phyloP scores from a whole-genome alignment of 2,113 vertebrate species.

The Promerops cafer region DNA sequence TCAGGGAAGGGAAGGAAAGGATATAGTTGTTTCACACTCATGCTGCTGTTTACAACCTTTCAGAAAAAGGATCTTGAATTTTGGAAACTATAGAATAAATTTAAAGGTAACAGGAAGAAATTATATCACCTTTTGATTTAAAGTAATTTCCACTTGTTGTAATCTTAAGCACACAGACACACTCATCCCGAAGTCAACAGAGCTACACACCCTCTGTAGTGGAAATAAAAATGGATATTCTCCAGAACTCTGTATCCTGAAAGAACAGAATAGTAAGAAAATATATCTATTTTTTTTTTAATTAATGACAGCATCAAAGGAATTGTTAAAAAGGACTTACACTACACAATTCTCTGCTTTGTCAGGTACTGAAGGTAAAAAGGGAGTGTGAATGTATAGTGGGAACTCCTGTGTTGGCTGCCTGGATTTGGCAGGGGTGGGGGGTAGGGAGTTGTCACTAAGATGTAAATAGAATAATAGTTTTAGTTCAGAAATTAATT shows the following conservation, averaged over 20 bases:
- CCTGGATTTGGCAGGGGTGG: not conserved
- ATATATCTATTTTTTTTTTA: not conserved
- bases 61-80: not conserved
- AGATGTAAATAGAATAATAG: not conserved
- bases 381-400: not conserved
- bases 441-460: not conserved
- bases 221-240: not conserved
- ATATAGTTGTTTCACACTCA: not conserved
- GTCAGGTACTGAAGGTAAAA: not conserved
- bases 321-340: not conserved
- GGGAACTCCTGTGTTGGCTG: not conserved
- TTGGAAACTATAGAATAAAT: not conserved
- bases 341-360: not conserved
- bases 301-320: not conserved
- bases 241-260: not conserved
- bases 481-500: not conserved
- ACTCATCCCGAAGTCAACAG: not conserved
- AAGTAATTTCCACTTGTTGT: not conserved
- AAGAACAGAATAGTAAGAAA: not conserved
- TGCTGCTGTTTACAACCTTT: not conserved
- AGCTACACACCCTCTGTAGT: not conserved
- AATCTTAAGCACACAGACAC: not conserved
- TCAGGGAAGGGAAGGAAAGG: not conserved
- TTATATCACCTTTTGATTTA: not conserved
- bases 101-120: not conserved